These are phyloP conservation scores for Dendrolimus punctatus DNA, from an alignment of 1,140 invertebrate genomes.

Conservation along the genomic window DNA sequence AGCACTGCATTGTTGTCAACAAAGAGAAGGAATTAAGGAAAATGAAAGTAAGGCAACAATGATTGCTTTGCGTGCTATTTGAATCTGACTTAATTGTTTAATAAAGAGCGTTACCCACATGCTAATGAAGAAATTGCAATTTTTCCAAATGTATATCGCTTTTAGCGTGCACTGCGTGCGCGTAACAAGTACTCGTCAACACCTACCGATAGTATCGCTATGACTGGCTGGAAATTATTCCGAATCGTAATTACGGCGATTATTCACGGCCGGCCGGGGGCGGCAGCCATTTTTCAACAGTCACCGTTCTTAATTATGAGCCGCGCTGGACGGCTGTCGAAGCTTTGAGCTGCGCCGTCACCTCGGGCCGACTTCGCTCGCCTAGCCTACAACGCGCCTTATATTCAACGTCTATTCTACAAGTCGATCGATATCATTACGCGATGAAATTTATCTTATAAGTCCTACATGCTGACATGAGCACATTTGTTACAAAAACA, in stretches of 20 bases:
- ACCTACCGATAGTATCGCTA: constrained; percentile 70
- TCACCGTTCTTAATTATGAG: constrained; percentile 72
- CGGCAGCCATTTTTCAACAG: constrained; percentile 71
- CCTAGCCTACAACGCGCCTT: constrained; percentile 5
- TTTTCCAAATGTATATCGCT: constrained; percentile 32
- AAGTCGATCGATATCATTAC: constrained; percentile 8
- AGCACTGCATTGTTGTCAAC: no score
- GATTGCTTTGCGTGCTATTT: no score
- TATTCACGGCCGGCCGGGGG: constrained; percentile 71
- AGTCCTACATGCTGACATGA: no score
- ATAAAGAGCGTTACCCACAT: not conserved
- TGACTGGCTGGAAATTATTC: constrained; percentile 72
- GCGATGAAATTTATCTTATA: no score
- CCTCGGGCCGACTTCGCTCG: constrained; percentile 48
- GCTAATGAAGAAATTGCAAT: constrained; percentile 44
- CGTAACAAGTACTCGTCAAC: constrained; percentile 67
- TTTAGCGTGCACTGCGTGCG: constrained; percentile 43
- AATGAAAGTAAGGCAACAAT: no score
- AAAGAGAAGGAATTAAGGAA: no score
- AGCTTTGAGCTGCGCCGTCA: constrained; percentile 68
- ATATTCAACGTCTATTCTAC: constrained; percentile 1
- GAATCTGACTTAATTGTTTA: not conserved
- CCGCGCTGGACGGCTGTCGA: constrained; percentile 65
- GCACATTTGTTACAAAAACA: no score
- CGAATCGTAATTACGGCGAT: constrained; percentile 71